These are phyloP conservation scores for Trissoscelio sp. DNA, from an alignment of 2,888 invertebrate genomes.

Conservation along the genomic window DNA sequence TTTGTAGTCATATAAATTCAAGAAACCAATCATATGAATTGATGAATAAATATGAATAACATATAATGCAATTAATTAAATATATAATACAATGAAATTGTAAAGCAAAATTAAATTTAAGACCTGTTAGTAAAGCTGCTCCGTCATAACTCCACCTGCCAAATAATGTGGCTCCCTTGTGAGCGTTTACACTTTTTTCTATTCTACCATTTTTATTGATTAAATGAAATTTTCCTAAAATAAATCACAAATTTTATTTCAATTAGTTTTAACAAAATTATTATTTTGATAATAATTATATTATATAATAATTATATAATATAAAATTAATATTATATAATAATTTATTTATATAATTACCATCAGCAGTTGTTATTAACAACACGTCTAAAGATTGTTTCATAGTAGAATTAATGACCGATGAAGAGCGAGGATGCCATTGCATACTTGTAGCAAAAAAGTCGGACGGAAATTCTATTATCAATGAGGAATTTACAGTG, in stretches of 20 bases:
- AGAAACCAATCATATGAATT: no score
- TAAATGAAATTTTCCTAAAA: constrained; percentile 91
- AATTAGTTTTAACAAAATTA: no score
- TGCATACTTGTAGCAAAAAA: constrained; percentile 96
- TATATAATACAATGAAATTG: no score
- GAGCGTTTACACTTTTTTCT: constrained; percentile 96
- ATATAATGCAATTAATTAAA: neutral
- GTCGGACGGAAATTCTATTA: constrained; percentile 92
- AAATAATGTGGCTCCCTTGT: constrained; percentile 94
- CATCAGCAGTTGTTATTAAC: constrained; percentile 94
- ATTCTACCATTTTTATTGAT: constrained; percentile 94
- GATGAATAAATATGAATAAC: no score
- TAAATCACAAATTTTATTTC: no score
- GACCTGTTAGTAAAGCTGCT: constrained; percentile 95
- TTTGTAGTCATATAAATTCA: no score
- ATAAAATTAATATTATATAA: no score
- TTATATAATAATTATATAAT: no score
- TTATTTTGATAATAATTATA: no score
- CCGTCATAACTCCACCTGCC: constrained; percentile 98
- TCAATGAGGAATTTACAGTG: constrained; percentile 89
- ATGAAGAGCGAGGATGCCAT: constrained; percentile 90
- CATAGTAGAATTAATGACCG: constrained; percentile 81
- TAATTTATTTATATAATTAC: constrained; percentile 82
- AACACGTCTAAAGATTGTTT: constrained; percentile 91
- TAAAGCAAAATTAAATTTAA: no score